These are phyloP conservation scores for Tricholauxania praeusta DNA, from an alignment of 2,888 invertebrate species.

Conservation along the genomic window DNA sequence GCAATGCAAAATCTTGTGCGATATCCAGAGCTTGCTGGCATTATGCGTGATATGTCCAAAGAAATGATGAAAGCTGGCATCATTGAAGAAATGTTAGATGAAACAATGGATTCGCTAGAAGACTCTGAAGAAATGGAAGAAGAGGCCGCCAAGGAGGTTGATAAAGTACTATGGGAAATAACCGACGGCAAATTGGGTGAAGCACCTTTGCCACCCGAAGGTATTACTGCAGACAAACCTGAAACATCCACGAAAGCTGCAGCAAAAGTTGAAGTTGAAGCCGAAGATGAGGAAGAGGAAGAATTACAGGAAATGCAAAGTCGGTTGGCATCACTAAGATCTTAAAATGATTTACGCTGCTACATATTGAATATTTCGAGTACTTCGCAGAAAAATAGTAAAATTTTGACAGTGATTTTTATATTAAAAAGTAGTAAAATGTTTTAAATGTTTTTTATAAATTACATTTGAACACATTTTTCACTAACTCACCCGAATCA, in stretches of 20 bases:
- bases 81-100: constrained; percentile 99
- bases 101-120: constrained; percentile 93
- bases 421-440: no score
- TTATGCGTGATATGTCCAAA: constrained; percentile 97
- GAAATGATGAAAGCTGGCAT: constrained; percentile 99
- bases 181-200: constrained; percentile 93
- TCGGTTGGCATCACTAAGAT: constrained; percentile 86
- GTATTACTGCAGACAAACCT: constrained; percentile 72
- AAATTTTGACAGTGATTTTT: constrained; percentile 5
- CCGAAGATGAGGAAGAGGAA: constrained; percentile 73
- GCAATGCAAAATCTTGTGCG: constrained; percentile 94
- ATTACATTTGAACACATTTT: no score
- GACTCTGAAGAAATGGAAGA: constrained; percentile 97
- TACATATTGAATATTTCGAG: constrained; percentile 1
- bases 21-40: constrained; percentile 92
- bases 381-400: constrained; percentile 6
- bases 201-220: constrained; percentile 85
- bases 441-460: no score
- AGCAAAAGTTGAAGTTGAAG: constrained; percentile 58
- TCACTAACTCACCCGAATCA: no score
- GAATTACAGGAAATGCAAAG: constrained; percentile 93
- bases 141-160: constrained; percentile 93
- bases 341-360: constrained; percentile 70
- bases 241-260: constrained; percentile 71
- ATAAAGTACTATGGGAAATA: constrained; percentile 91